Conservation (phyloP, 2,888 invertebrate genomes). For the Escarpia spicata region DNA sequence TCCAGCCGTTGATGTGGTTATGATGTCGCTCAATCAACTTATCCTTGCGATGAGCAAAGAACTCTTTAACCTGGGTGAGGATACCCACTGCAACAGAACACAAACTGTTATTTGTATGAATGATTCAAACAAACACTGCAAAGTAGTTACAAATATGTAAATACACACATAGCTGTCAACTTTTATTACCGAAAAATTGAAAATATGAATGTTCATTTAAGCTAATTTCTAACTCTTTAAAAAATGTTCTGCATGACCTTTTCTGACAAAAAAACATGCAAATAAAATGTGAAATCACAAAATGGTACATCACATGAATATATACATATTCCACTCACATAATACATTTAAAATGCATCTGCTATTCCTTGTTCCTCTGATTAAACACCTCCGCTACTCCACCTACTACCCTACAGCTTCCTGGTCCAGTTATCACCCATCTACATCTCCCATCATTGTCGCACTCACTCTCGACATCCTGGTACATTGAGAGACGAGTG, state of each 20-base stretch:
- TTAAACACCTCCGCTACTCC: neutral
- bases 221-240: no score
- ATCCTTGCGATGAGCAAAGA: constrained; percentile 60
- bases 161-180: no score
- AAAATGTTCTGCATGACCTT: no score
- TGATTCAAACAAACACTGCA: no score
- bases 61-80: constrained; percentile 56
- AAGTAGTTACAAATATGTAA: no score
- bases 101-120: no score
- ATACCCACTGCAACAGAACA: constrained; percentile 49
- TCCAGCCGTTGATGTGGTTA: constrained; percentile 61
- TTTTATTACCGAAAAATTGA: no score
- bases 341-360: neutral
- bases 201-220: no score
- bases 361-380: neutral
- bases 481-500: constrained; percentile 62
- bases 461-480: constrained; percentile 61
- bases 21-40: constrained; percentile 58
- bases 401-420: neutral
- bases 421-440: no score
- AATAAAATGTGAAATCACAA: neutral
- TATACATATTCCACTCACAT: neutral
- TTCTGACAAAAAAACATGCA: neutral
- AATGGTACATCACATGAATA: neutral
- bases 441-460: neutral